Conservation (phyloP, 2,888 invertebrate genomes). For the Drosophila atripex region DNA sequence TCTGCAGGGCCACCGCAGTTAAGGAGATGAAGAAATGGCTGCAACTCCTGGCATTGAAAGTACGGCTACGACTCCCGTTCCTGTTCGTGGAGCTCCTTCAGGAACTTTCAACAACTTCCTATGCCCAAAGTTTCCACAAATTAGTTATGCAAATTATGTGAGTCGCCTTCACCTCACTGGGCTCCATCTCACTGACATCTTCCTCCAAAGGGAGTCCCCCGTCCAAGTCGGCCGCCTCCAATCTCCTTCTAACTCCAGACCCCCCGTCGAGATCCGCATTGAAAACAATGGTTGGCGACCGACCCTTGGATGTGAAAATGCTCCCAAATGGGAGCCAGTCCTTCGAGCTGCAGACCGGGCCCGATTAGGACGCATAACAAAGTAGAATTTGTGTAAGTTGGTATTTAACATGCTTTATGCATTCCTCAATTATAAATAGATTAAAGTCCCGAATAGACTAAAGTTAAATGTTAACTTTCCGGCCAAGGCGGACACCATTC, state of each 20-base stretch:
- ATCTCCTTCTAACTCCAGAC: conserved; percentile 11
- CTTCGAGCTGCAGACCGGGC: conserved; percentile 51
- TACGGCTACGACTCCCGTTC: conserved; percentile 8
- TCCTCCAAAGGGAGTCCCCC: neutral
- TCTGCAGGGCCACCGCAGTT: conserved; percentile 54
- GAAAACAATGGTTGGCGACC: conserved; percentile 63
- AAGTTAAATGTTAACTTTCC: conserved; percentile 78
- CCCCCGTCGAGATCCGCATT: conserved; percentile 61
- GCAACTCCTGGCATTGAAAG: conserved; percentile 44
- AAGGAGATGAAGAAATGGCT: conserved; percentile 65
- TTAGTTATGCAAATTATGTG: conserved; percentile 77
- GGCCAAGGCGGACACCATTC: conserved; percentile 78
- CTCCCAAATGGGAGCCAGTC: conserved; percentile 28
- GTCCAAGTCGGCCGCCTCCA: neutral
- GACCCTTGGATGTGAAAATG: conserved; percentile 36
- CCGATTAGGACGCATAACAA: conserved; percentile 76
- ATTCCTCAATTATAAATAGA: conserved; percentile 78
- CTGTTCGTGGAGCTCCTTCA: conserved; percentile 57
- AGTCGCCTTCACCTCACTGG: conserved; percentile 70
- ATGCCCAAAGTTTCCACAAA: conserved; percentile 77
- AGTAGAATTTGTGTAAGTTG: conserved; percentile 77
- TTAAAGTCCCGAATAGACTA: conserved; percentile 78
- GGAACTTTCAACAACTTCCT: conserved; percentile 77
- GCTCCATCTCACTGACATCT: conserved; percentile 38
- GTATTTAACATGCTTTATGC: conserved; percentile 78